Evolutionary conservation across 2,113 vertebrate species (phyloP), one percentile per base, ranked within the genome.

Genomic region (Myotis brandtii): DNA sequence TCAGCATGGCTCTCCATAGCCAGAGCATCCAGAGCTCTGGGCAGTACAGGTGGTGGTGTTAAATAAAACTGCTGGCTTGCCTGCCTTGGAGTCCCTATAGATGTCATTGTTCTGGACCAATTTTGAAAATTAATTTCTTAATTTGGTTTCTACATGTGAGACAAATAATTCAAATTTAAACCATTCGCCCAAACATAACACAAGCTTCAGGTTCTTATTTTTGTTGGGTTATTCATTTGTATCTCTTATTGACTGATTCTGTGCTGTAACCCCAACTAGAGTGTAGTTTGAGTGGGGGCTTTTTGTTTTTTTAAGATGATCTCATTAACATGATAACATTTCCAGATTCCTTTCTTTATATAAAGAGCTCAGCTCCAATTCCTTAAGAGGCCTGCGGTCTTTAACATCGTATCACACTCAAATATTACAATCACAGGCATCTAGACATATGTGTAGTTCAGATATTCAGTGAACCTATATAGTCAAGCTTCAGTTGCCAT

Each of bases 61-160:
- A 69, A 81, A 43, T 8, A 23, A 82, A 25, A 37, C 2, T 37
- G 23, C 59, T 30, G 18, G 14, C 64, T 56, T 86, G 32, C 37
- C 46, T 88, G 76, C 82, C 18, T 69, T 21, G 4, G 27, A 46
- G 69, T 75, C 14, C 2, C 5, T 82, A 43, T 0, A 67, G 40
- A 17, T 67, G 84, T 95, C 48, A 82, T 25, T n/a, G 93, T 43
- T 77, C 40, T 69, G 17, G 25, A 82, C 25, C 52, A 86, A n/a
- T 82, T 83, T 86, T 62, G 17, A 87, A 86, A 86, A 69, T 50
- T 72, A 75, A 90, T 76, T 95, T 92, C 43, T 94, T 64, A 48
- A 59, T 13, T 64, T 93, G 66, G 2, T 50, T 88, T 83, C 87
- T 75, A 82, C 13, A 70, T 8, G 32, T 81, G 48, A 67, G 34